Evolutionary conservation across 1,140 invertebrate genomes (phyloP).

Genomic region (Dinoponera quadriceps): DNA sequence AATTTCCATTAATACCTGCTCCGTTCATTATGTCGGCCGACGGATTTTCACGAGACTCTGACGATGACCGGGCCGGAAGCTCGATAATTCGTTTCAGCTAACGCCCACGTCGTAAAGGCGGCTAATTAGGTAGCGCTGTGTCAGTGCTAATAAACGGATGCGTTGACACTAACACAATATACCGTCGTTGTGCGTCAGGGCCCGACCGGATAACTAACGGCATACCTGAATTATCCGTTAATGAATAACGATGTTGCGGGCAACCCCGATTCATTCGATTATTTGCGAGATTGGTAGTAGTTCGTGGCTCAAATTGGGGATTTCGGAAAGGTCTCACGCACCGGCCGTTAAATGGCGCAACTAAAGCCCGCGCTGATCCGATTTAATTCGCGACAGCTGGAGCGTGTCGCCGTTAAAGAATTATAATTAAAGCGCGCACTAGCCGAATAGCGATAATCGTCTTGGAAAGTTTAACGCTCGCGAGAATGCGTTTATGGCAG

Average conservation of each 20-base stretch:
- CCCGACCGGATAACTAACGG: constrained; percentile 64
- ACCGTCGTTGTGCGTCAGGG: constrained; percentile 39
- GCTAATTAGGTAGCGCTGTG: constrained; percentile 71
- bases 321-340: constrained; percentile 43
- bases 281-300: constrained; percentile 77
- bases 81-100: constrained; percentile 66
- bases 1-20: constrained; percentile 7
- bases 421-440: neutral
- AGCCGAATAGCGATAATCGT: neutral
- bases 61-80: constrained; percentile 44
- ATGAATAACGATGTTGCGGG: constrained; percentile 79
- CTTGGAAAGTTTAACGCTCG: neutral
- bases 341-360: constrained; percentile 34
- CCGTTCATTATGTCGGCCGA: neutral
- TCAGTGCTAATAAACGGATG: constrained; percentile 79
- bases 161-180: constrained; percentile 72
- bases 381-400: neutral
- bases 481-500: neutral
- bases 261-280: constrained; percentile 80
- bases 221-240: constrained; percentile 77
- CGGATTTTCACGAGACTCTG: constrained; percentile 20
- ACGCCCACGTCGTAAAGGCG: constrained; percentile 56
- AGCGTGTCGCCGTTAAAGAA: neutral
- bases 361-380: constrained; percentile 17
- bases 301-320: constrained; percentile 35